These are phyloP conservation scores for Riptortus pedestris DNA, from an alignment of 1,140 invertebrate genomes.

Conservation along the genomic window DNA sequence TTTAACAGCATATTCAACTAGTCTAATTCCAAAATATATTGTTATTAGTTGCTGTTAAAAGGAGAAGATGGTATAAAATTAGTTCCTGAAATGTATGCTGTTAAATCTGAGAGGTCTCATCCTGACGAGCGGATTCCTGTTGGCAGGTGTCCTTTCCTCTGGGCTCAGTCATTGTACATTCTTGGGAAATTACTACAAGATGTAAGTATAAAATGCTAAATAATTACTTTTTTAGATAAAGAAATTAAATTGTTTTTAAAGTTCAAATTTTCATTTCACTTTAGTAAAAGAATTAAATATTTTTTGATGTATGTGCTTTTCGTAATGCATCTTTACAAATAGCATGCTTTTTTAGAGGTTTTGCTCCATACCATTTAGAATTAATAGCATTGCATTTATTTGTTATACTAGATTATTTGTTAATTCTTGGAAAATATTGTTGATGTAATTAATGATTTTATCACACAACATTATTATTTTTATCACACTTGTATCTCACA, in stretches of 20 bases:
- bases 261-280: not conserved
- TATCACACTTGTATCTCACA: no score
- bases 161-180: slow-evolving; percentile 97
- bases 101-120: slow-evolving; percentile 69
- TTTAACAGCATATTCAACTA: not conserved
- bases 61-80: slow-evolving; percentile 78
- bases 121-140: slow-evolving; percentile 71
- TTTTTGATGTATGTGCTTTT: no score
- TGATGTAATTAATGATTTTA: no score
- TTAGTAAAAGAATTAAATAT: no score
- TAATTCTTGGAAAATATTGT: no score
- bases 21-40: not conserved
- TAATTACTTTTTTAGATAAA: slow-evolving; percentile 16
- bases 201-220: slow-evolving; percentile 42
- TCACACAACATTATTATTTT: no score
- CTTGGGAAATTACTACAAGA: slow-evolving; percentile 88
- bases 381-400: no score
- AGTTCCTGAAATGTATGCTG: slow-evolving; percentile 92
- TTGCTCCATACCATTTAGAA: no score
- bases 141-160: slow-evolving; percentile 90
- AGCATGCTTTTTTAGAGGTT: no score
- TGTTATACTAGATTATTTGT: no score
- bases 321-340: no score
- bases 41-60: slow-evolving; percentile 54
- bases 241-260: not conserved